Percentiles rank a stretch among this genome's conserved stretches.
phyloP scores from a whole-genome alignment of 2,113 vertebrate genomes.

The Gopherus flavomarginatus region DNA sequence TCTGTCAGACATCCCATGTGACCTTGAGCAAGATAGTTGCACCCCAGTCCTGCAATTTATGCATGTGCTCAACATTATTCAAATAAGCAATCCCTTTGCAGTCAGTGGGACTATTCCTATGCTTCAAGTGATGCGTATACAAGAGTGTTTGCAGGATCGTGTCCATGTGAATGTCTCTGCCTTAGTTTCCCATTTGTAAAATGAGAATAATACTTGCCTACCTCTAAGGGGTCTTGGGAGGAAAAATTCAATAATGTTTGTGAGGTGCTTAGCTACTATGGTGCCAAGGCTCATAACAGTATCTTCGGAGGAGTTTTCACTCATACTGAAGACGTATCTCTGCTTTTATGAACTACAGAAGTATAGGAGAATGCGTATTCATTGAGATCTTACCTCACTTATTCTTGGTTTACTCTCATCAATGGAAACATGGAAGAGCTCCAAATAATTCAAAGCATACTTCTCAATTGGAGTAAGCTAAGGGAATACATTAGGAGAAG shows the following conservation, averaged over 20 bases:
- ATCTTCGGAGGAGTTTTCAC: not conserved
- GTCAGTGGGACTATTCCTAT: not conserved
- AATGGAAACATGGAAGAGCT: constrained; percentile 83
- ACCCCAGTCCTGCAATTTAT: not conserved
- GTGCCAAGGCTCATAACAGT: not conserved
- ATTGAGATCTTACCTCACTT: constrained; percentile 67
- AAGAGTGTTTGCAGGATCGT: not conserved
- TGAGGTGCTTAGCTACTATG: not conserved
- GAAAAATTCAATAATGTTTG: not conserved
- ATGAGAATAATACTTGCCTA: constrained; percentile 13
- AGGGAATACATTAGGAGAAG: not conserved
- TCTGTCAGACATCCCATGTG: not conserved
- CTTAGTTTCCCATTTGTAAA: not conserved
- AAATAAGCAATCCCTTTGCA: not conserved
- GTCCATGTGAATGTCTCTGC: not conserved
- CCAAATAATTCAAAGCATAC: constrained; percentile 93
- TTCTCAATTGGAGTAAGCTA: constrained; percentile 96
- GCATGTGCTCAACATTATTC: not conserved
- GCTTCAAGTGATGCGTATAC: not conserved
- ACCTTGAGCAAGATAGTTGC: not conserved
- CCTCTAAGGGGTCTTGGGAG: not conserved
- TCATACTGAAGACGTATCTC: not conserved
- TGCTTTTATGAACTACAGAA: not conserved
- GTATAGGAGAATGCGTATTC: not conserved
- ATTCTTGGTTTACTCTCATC: constrained; percentile 61